These are phyloP conservation scores for Diabrotica balteata DNA, from an alignment of 2,888 invertebrate species.

Conservation along the genomic window DNA sequence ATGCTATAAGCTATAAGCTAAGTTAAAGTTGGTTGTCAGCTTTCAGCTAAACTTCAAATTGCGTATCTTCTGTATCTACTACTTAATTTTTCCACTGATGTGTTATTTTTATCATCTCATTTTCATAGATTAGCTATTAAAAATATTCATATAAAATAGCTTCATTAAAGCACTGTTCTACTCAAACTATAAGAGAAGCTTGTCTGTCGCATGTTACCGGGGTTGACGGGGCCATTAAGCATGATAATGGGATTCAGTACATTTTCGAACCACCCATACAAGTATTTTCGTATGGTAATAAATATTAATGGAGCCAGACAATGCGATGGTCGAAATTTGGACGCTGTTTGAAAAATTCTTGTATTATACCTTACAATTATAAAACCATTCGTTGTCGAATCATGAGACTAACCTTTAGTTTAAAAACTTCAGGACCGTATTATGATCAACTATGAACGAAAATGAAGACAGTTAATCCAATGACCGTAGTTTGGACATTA, in stretches of 20 bases:
- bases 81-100: slow-evolving; percentile 3
- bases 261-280: slow-evolving; percentile 27
- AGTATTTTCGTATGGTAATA: slow-evolving; percentile 34
- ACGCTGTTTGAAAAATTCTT: slow-evolving; percentile 16
- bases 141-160: slow-evolving; percentile 7
- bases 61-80: neutral
- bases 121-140: slow-evolving; percentile 6
- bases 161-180: slow-evolving; percentile 13
- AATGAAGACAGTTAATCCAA: too few species aligned
- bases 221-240: slow-evolving; percentile 30
- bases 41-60: too few species aligned
- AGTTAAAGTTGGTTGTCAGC: too few species aligned
- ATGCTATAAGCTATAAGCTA: too few species aligned
- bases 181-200: slow-evolving; percentile 3
- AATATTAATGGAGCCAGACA: slow-evolving; percentile 30
- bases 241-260: slow-evolving; percentile 30
- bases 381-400: slow-evolving; percentile 1
- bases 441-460: too few species aligned
- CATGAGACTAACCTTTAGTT: too few species aligned
- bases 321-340: slow-evolving; percentile 21
- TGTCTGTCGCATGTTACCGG: slow-evolving; percentile 21
- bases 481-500: too few species aligned
- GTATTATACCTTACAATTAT: slow-evolving; percentile 3
- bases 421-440: too few species aligned
- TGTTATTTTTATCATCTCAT: slow-evolving; percentile 5